phyloP scores from a whole-genome alignment of 2,113 vertebrate species.

The Rhinoderma darwinii region DNA sequence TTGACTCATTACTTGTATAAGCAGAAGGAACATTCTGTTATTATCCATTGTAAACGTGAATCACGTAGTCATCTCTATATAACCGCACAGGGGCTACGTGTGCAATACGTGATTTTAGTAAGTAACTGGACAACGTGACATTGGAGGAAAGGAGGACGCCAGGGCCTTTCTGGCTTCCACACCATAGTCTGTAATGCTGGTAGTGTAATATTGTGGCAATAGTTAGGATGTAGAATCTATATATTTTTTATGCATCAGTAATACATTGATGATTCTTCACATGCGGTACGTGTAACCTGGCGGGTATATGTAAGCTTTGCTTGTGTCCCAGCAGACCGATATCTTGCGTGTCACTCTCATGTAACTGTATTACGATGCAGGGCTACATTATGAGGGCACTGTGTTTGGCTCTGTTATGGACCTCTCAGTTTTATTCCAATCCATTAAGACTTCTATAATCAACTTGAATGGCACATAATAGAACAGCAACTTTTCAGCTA shows the following conservation, averaged over 20 bases:
- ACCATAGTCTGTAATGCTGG: neutral
- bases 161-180: neutral
- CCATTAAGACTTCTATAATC: no score
- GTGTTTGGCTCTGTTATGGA: no score
- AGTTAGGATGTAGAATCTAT: no score
- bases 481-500: no score
- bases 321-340: no score
- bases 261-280: no score
- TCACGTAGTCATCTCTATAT: neutral
- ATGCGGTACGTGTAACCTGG: no score
- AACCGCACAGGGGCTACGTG: neutral
- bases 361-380: neutral
- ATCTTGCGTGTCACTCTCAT: neutral
- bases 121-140: neutral
- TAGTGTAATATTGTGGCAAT: neutral
- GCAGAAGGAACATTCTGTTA: constrained; percentile 8
- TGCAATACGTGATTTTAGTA: neutral
- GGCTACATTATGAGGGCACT: no score
- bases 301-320: no score
- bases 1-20: constrained; percentile 28
- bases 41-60: neutral
- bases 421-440: no score
- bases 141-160: neutral
- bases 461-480: no score
- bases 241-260: no score